Base-by-base conservation (phyloP, 1,140 invertebrate species). In the Portunus trituberculatus region DNA sequence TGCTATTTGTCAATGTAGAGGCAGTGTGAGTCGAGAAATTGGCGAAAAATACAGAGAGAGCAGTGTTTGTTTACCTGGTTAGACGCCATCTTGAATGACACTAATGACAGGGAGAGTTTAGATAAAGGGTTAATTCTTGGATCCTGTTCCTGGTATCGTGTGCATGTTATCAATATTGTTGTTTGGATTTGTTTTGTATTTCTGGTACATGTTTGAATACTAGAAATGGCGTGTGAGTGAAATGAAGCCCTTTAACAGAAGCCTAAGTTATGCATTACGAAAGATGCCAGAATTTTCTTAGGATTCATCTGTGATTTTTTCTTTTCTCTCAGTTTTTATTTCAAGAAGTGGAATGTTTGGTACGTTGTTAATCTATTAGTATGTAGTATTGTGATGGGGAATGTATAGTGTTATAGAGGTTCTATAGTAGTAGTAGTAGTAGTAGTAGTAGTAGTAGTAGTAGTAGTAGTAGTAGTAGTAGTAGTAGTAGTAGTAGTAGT, bases 21-120 rank as follows among this genome's bases (percentile, higher is more conserved):
- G 0, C n/a, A 10, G 12, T 7, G 12, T 1, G 67, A 84, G 0
- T 12, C 6, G 12, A 39, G 31, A 94, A 87, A 52, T 94, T 59
- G 12, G 83, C 0, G 14, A 39, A 88, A 48, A 94, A 31, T 52
- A 25, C 20, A 87, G 29, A 52, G 86, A 94, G 84, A 25, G 28
- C 16, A 20, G 28, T 28, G 84, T 94, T 94, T 94, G 93, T 94
- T 94, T 94, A 94, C 93, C 93, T 84, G 84, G 52, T 94, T 94
- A 46, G 93, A 87, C 93, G 93, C 93, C 93, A 94, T 94, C 93
- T 94, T 94, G 93, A 89, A 39, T 94, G 31, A 67, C 48, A 94
- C 29, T 89, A 94, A 46, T 76, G 86, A 46, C n/a, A n/a, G n/a
- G 8, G 46, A 29, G 84, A 32, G 82, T 87, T 87, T 59, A 10